Evolutionary conservation across 92 coral and sea anemone genomes (phyloP), one percentile per base, ranked within the genome.

Genomic region (Virgularia gustaviana): DNA sequence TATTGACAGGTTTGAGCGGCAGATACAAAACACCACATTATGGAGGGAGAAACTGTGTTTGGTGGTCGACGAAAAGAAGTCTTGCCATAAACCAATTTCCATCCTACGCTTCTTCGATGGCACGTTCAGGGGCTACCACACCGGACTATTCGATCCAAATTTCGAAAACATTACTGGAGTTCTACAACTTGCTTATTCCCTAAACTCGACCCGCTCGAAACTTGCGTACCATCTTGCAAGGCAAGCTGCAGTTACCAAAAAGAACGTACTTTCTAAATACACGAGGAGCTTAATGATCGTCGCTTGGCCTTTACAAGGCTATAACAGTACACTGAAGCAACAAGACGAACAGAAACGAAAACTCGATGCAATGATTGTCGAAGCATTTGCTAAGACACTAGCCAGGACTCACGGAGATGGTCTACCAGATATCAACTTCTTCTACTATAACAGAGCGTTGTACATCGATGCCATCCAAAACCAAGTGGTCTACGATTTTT

Each of bases 41-140:
- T 90, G 88, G 37, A 83, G 77, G 53, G 63, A 75, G 51, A 83
- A 84, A 39, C 83, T 90, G 41, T 90, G 97, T 53, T 86, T 81
- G 63, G 41, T 88, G 20, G n/a, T n/a, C n/a, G 49, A 13, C 57
- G 74, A 78, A 30, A 58, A 80, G 49, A 77, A 76, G 22, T 67
- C 64, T 76, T 90, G 97, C 53, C 87, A 80, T 47, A 57, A 31
- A 3, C 90, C 97, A 24, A 39, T 85, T 63, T 90, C 97, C n/a
- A 70, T 90, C 9, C 42, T 90, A 15, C 85, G 97, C 31, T 90
- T 90, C 70, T 90, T 90, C 60, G 97, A 90, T 64, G 97, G 97
- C 16, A 88, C 80, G 74, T 83, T 85, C 51, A 79, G 82, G 47
- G 35, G 43, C 10, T 36, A 85, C 71, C 76, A 88, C 65, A 42